Evolutionary conservation across 35 echinoderm and acorn worm genomes (phyloP).

Genomic region (Acanthaster planci): DNA sequence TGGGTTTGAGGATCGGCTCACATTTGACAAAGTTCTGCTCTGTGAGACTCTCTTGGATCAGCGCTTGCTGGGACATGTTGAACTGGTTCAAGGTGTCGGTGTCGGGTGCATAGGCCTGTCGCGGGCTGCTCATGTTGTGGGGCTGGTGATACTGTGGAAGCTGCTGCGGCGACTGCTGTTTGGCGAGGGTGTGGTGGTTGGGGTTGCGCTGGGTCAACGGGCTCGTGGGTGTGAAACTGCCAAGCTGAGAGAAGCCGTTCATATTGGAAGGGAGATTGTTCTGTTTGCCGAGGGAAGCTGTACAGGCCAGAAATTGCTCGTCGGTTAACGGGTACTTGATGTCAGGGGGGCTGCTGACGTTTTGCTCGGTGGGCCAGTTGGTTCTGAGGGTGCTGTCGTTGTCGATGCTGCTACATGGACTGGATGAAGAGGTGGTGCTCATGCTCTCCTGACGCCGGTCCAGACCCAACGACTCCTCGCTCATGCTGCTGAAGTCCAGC

Average conservation of each 20-base stretch:
- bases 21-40: slow-evolving; percentile 5
- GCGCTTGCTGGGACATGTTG: not conserved
- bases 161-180: not conserved
- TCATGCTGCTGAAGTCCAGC: not conserved
- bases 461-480: not conserved
- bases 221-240: not conserved
- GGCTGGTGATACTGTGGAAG: not conserved
- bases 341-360: not conserved
- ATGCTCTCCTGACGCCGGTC: not conserved
- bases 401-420: not conserved
- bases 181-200: not conserved
- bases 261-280: not conserved
- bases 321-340: slow-evolving; percentile 8
- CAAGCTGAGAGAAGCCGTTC: not conserved
- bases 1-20: not conserved
- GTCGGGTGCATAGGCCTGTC: slow-evolving; percentile 18
- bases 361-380: slow-evolving; percentile 3
- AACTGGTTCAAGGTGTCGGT: not conserved
- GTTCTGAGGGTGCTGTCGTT: not conserved
- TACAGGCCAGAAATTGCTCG: not conserved
- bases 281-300: not conserved
- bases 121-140: slow-evolving; percentile 9
- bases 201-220: not conserved
- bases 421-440: not conserved
- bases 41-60: not conserved